Evolutionary conservation across 2,797 vertebrate genomes (phyloP).

Genomic region (Caiman crocodilus): DNA sequence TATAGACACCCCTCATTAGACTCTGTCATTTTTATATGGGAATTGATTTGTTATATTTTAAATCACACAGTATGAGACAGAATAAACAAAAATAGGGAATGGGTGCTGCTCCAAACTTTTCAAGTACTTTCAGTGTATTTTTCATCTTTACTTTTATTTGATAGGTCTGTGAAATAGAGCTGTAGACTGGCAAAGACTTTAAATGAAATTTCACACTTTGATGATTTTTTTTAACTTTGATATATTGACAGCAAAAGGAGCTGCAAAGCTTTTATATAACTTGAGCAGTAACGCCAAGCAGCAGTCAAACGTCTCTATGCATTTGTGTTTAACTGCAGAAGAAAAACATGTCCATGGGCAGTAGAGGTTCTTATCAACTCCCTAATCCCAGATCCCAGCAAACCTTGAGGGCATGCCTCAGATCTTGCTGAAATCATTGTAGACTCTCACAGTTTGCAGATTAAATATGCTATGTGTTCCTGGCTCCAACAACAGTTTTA

Average conservation of each 20-base stretch:
- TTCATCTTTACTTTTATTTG: constrained; percentile 87
- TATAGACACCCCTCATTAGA: constrained; percentile 54
- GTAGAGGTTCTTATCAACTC: constrained; percentile 91
- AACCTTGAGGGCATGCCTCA: constrained; percentile 99
- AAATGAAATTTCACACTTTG: constrained; percentile 96
- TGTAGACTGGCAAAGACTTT: constrained; percentile 86
- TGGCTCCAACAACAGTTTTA: constrained; percentile 87
- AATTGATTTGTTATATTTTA: constrained; percentile 81
- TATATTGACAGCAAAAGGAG: constrained; percentile 97
- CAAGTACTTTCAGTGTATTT: constrained; percentile 82
- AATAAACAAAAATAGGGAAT: constrained; percentile 81
- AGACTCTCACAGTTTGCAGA: constrained; percentile 92
- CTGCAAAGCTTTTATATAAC: constrained; percentile 89
- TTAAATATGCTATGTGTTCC: constrained; percentile 99
- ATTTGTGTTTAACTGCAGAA: constrained; percentile 97
- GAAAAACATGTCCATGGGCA: constrained; percentile 93
- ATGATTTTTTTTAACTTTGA: constrained; percentile 96
- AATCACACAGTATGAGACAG: constrained; percentile 80
- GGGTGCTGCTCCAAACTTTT: constrained; percentile 79
- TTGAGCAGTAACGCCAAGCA: constrained; percentile 90
- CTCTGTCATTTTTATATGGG: constrained; percentile 73
- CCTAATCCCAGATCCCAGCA: constrained; percentile 99
- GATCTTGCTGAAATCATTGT: constrained; percentile 93
- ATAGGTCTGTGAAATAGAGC: constrained; percentile 87
- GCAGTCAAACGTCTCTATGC: constrained; percentile 93